These are phyloP conservation scores for Athripsodes cinereus DNA, from an alignment of 2,888 invertebrate genomes.

Conservation along the genomic window DNA sequence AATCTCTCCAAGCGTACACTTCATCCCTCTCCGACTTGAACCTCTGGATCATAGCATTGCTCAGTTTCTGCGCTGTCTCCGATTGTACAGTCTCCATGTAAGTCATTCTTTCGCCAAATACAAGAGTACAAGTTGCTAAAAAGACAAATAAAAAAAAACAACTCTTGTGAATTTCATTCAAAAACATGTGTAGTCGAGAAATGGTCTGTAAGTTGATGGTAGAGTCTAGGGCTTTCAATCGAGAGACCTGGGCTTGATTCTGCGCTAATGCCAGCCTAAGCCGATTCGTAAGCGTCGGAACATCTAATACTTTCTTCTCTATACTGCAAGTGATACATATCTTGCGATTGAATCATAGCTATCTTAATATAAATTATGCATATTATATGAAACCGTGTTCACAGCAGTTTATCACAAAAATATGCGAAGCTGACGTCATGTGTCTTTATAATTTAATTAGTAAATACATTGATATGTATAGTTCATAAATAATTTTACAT, in stretches of 20 bases:
- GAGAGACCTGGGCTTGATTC: no score
- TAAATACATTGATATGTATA: no score
- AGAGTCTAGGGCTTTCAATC: no score
- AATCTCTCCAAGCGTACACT: constrained; percentile 79
- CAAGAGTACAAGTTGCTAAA: constrained; percentile 68
- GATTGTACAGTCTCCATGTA: constrained; percentile 58
- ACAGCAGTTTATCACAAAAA: neutral
- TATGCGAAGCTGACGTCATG: neutral
- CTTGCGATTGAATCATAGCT: no score
- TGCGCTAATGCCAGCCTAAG: no score
- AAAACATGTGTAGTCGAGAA: no score
- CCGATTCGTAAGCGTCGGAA: no score
- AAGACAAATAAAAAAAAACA: constrained; percentile 20
- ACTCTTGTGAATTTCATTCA: neutral
- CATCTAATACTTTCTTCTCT: no score
- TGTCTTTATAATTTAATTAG: neutral
- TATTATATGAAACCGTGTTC: neutral
- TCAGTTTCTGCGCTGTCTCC: constrained; percentile 56
- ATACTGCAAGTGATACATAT: no score
- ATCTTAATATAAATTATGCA: neutral
- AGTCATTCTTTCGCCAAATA: constrained; percentile 73
- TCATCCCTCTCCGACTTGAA: constrained; percentile 76
- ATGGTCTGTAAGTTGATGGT: no score
- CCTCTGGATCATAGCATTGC: constrained; percentile 69
- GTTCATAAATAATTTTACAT: constrained; percentile 39